phyloP scores from a whole-genome alignment of 2,113 vertebrate species.

The Aleadryas rufinucha region DNA sequence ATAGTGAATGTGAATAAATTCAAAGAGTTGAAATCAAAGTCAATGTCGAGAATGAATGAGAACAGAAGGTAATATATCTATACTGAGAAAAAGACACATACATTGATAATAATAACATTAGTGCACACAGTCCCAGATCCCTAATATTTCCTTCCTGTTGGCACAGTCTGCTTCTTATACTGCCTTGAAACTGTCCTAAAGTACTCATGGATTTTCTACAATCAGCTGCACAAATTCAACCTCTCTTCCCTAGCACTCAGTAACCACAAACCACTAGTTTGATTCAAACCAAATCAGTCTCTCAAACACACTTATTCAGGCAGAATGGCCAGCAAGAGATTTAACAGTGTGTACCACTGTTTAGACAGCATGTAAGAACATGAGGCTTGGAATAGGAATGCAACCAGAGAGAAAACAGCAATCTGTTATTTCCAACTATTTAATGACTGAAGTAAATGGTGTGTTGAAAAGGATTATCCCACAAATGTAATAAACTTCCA shows the following conservation, averaged over 20 bases:
- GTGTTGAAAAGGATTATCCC: background rate
- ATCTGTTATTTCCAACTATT: background rate
- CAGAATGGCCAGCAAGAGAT: background rate
- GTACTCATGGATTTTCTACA: background rate
- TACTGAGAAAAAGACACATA: background rate
- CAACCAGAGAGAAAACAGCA: background rate
- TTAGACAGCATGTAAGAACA: background rate
- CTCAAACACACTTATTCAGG: background rate
- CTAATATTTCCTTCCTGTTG: background rate
- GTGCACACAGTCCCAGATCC: background rate
- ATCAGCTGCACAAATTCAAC: background rate
- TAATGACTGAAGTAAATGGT: background rate
- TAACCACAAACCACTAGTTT: background rate
- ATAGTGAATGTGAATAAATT: background rate
- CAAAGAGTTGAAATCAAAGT: constrained; percentile 11
- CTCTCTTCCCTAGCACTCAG: background rate
- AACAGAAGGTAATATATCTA: background rate
- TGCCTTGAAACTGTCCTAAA: background rate
- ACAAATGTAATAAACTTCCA: background rate
- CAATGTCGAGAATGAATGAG: background rate
- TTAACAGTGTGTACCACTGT: background rate
- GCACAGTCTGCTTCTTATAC: background rate
- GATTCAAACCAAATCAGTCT: background rate
- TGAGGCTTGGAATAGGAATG: background rate
- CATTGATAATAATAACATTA: background rate